Percentiles rank a stretch among this genome's conserved stretches.
phyloP scores from a whole-genome alignment of 2,797 vertebrate genomes.

The Pyrocephalus nanus region DNA sequence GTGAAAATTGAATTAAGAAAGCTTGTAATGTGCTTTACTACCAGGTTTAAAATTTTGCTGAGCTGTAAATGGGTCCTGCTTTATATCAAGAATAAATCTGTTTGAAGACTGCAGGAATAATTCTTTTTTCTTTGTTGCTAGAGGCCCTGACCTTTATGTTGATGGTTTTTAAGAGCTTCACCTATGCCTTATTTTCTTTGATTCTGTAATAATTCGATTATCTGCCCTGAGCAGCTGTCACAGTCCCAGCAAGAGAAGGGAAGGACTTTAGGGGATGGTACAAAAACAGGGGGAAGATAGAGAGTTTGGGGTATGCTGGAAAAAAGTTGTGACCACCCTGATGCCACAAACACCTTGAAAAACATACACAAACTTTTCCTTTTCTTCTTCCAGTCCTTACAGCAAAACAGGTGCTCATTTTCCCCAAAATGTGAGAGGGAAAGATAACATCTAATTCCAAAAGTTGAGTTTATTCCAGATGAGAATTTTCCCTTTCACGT shows the following conservation, averaged over 20 bases:
- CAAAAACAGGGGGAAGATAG: not conserved
- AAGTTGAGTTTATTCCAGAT: not conserved
- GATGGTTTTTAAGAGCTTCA: slow-evolving; percentile 66
- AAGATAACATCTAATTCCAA: not conserved
- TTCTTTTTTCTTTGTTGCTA: slow-evolving; percentile 20
- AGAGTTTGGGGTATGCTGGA: not conserved
- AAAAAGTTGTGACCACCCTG: not conserved
- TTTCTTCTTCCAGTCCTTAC: fast-evolving
- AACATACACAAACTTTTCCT: not conserved
- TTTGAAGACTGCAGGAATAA: slow-evolving; percentile 18
- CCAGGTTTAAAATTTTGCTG: slow-evolving; percentile 56
- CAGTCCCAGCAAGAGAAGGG: slow-evolving; percentile 15
- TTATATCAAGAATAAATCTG: slow-evolving; percentile 66
- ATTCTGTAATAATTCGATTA: slow-evolving; percentile 65
- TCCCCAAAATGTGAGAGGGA: not conserved
- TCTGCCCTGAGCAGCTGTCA: slow-evolving; percentile 41
- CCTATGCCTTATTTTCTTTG: slow-evolving; percentile 49
- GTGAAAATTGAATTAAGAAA: slow-evolving; percentile 77
- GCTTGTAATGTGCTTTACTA: slow-evolving; percentile 72
- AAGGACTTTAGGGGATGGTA: not conserved
- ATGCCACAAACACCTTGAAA: not conserved
- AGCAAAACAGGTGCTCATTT: fast-evolving
- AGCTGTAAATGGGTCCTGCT: slow-evolving; percentile 57
- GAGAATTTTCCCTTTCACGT: not conserved
- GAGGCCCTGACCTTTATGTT: slow-evolving; percentile 70